Percentiles rank a stretch among this genome's conserved stretches.
These are phyloP conservation scores for Myotis myotis DNA, from an alignment of 2,797 vertebrate genomes.

Conservation along the genomic window DNA sequence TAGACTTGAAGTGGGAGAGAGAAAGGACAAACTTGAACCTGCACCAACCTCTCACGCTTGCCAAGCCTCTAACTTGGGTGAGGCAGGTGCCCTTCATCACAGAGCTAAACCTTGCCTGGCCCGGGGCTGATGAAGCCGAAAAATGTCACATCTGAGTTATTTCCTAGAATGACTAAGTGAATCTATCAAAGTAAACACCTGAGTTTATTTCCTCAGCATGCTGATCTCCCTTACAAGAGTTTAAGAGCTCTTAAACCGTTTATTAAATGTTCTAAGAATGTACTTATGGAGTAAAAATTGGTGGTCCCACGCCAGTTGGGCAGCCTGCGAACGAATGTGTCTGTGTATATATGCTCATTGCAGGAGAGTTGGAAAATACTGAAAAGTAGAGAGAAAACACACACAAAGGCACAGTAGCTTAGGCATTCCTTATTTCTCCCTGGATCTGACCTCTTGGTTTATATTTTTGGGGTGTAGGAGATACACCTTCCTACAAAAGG, in stretches of 20 bases:
- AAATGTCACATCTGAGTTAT: not conserved
- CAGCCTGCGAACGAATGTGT: not conserved
- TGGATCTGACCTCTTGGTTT: not conserved
- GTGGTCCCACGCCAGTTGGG: not conserved
- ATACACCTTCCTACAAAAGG: not conserved
- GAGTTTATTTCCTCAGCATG: not conserved
- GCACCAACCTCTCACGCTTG: not conserved
- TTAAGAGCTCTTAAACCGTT: not conserved
- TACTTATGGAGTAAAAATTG: not conserved
- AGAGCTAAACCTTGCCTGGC: not conserved
- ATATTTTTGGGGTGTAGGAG: not conserved
- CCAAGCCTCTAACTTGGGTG: not conserved
- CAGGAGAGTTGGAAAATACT: not conserved
- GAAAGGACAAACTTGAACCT: not conserved
- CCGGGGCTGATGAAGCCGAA: not conserved
- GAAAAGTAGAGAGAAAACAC: not conserved
- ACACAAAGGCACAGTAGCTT: not conserved
- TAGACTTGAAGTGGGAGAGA: not conserved
- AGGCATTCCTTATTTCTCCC: not conserved
- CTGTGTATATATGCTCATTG: not conserved
- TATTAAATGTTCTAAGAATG: not conserved
- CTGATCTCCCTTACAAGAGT: not conserved
- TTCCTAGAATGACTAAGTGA: not conserved
- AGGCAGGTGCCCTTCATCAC: not conserved
- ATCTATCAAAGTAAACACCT: not conserved